A percentile compares a stretch with the other conserved stretches of the same genome.
These are phyloP conservation scores for Ridgeia piscesae DNA, from an alignment of 1,140 invertebrate species.

Conservation along the genomic window DNA sequence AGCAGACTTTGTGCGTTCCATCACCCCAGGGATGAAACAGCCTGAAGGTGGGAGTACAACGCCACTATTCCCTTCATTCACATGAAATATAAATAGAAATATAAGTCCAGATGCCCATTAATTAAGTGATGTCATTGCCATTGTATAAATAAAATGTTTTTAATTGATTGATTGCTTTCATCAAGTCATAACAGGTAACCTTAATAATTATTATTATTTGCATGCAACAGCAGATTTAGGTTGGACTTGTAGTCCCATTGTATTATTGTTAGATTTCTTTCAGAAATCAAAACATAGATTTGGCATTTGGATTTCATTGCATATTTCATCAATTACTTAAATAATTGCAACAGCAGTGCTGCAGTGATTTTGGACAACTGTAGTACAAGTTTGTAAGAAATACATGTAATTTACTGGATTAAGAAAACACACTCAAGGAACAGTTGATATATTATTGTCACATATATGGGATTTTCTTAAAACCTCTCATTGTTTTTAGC, in stretches of 20 bases:
- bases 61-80: background rate
- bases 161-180: too few species aligned
- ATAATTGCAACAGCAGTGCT: background rate
- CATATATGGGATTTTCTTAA: too few species aligned
- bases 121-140: background rate
- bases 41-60: constrained; percentile 80
- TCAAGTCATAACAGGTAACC: too few species aligned
- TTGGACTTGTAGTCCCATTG: too few species aligned
- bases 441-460: background rate
- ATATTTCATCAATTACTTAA: background rate
- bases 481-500: too few species aligned
- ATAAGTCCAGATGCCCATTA: background rate
- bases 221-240: background rate
- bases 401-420: background rate
- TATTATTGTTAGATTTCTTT: too few species aligned
- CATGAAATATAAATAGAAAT: background rate
- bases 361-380: background rate
- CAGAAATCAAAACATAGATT: background rate
- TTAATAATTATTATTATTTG: background rate
- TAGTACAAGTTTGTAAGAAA: too few species aligned
- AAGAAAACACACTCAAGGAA: background rate
- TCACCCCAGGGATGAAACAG: constrained; percentile 97
- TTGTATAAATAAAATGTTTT: too few species aligned
- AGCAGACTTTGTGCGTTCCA: constrained; percentile 96
- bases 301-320: background rate